These are phyloP conservation scores for Drosophila mercatorum DNA, from an alignment of 2,888 invertebrate species.

Conservation along the genomic window DNA sequence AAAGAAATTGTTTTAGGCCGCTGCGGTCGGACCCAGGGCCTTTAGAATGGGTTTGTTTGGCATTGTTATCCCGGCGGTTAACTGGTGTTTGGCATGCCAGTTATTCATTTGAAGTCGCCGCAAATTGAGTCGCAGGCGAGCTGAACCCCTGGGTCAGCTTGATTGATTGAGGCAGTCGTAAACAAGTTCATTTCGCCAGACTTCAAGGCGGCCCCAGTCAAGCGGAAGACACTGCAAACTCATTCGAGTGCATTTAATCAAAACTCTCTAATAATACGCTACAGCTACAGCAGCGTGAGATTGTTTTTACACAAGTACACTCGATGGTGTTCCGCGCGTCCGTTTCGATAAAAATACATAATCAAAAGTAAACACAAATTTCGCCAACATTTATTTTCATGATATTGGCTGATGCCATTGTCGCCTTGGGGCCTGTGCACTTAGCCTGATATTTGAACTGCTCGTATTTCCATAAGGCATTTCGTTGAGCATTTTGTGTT, in stretches of 20 bases:
- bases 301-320: background rate
- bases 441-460: constrained; percentile 15
- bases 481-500: constrained; percentile 52
- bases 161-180: constrained; percentile 51
- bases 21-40: constrained; percentile 4
- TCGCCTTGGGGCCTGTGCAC: constrained; percentile 1
- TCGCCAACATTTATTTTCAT: constrained; percentile 6
- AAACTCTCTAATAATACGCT: background rate
- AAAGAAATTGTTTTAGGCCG: constrained; percentile 35
- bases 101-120: constrained; percentile 23
- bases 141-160: constrained; percentile 21
- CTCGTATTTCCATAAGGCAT: constrained; percentile 5
- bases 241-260: constrained; percentile 15
- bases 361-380: background rate
- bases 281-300: background rate
- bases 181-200: constrained; percentile 39
- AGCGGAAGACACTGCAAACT: constrained; percentile 7
- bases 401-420: background rate
- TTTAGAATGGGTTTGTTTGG: background rate
- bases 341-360: background rate
- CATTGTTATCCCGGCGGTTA: constrained; percentile 17
- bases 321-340: background rate
- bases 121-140: constrained; percentile 49
- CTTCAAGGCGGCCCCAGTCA: constrained; percentile 12
- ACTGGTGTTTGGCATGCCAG: constrained; percentile 30